Percentiles rank a stretch among this genome's conserved stretches.
These are phyloP conservation scores for Andricus curvator DNA, from an alignment of 2,888 invertebrate species.

Conservation along the genomic window DNA sequence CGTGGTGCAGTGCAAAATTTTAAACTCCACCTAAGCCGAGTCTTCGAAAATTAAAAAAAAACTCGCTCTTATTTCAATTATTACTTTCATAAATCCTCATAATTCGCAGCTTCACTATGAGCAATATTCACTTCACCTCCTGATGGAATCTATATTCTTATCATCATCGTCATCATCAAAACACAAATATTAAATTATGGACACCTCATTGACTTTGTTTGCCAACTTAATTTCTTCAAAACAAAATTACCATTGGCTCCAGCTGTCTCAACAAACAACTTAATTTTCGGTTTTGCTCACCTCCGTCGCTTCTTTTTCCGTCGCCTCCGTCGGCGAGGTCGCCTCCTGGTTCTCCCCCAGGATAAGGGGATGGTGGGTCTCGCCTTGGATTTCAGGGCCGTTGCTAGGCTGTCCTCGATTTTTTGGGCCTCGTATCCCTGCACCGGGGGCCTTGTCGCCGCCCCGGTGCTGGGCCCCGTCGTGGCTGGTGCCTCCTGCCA, in stretches of 20 bases:
- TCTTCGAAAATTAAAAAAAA: too few relatives aligned
- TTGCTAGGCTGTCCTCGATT: conserved; percentile 69
- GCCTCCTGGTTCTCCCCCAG: conserved; percentile 72
- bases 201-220: neutral
- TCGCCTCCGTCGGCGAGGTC: conserved; percentile 75
- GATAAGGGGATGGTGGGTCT: conserved; percentile 71
- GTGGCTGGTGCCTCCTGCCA: conserved; percentile 65
- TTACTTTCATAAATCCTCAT: too few relatives aligned
- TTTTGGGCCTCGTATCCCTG: conserved; percentile 68
- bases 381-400: conserved; percentile 75
- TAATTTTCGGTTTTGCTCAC: conserved; percentile 61
- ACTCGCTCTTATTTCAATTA: too few relatives aligned
- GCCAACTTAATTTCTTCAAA: neutral
- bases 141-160: neutral
- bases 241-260: neutral
- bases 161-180: neutral
- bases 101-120: neutral
- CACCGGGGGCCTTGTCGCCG: conserved; percentile 76
- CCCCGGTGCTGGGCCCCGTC: conserved; percentile 77
- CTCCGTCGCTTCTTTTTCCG: conserved; percentile 77
- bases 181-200: neutral
- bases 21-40: too few relatives aligned
- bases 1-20: too few relatives aligned
- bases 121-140: neutral
- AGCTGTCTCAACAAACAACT: neutral